Conservation (phyloP, 2,888 invertebrate species). For the Melinopterus prodromus region DNA sequence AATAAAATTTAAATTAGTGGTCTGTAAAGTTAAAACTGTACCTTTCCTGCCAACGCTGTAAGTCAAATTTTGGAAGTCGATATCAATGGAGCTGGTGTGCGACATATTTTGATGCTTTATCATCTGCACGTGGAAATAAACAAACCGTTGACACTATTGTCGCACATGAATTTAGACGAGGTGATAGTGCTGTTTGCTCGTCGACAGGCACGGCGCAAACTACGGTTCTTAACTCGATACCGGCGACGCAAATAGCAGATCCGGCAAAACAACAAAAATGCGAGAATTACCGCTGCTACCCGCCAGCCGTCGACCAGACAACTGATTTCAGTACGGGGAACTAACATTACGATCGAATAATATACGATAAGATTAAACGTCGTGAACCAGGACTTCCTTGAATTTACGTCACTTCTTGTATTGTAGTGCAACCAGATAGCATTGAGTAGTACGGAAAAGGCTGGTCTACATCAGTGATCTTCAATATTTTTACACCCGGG, state of each 20-base stretch:
- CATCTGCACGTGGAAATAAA: neutral
- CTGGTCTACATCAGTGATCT: too few species aligned
- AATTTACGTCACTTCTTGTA: too few species aligned
- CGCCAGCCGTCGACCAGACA: neutral
- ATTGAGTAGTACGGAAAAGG: too few species aligned
- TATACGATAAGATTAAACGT: too few species aligned
- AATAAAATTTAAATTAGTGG: neutral
- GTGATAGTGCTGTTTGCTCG: neutral
- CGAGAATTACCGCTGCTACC: neutral
- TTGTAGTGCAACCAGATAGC: too few species aligned
- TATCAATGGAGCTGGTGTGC: neutral
- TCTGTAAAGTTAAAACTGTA: neutral
- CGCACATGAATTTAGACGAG: neutral
- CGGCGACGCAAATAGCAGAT: neutral
- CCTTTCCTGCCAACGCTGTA: neutral
- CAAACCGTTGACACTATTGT: neutral
- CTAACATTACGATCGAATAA: too few species aligned
- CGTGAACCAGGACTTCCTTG: too few species aligned
- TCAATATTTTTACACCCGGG: too few species aligned
- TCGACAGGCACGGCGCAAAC: neutral
- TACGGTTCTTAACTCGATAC: neutral
- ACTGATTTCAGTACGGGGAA: too few species aligned
- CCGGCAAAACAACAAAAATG: neutral
- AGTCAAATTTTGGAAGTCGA: neutral
- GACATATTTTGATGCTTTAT: neutral